Evolutionary conservation across 2,797 vertebrate genomes (phyloP).

Genomic region (Salmo trutta): DNA sequence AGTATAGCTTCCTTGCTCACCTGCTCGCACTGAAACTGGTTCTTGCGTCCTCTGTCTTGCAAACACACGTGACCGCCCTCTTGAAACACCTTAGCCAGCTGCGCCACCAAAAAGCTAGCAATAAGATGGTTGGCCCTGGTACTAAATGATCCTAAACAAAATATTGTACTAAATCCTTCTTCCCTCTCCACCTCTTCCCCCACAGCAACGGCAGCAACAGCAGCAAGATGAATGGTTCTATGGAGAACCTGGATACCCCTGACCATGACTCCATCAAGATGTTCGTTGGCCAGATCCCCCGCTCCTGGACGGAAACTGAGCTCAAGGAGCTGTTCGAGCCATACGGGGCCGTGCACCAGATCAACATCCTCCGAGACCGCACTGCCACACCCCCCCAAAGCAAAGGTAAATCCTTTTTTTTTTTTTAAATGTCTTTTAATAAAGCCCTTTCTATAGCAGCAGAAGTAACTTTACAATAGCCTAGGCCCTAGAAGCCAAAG

Average conservation of each 20-base stretch:
- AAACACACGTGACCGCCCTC: no score
- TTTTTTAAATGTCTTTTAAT: no score
- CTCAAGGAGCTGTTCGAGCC: conserved; percentile 98
- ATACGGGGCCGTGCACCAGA: conserved; percentile 95
- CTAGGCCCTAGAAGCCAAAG: no score
- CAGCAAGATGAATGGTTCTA: conserved; percentile 96
- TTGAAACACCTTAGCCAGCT: no score
- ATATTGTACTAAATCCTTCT: no score
- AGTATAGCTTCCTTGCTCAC: no score
- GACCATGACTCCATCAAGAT: conserved; percentile 98
- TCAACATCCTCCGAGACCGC: conserved; percentile 96
- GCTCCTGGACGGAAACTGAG: conserved; percentile 96
- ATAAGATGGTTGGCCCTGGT: not conserved
- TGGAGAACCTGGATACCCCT: conserved; percentile 96
- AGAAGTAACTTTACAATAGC: no score
- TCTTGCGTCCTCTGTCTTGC: no score
- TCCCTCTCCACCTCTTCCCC: conserved; percentile 40
- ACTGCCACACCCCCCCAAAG: conserved; percentile 98
- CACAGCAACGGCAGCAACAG: conserved; percentile 92
- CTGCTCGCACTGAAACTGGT: no score
- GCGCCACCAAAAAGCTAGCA: no score
- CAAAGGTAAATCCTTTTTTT: conserved; percentile 80
- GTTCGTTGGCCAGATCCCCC: conserved; percentile 98
- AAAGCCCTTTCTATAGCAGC: no score
- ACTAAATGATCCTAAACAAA: no score